Evolutionary conservation across 2,113 vertebrate genomes (phyloP).

Genomic region (Petromus typicus): DNA sequence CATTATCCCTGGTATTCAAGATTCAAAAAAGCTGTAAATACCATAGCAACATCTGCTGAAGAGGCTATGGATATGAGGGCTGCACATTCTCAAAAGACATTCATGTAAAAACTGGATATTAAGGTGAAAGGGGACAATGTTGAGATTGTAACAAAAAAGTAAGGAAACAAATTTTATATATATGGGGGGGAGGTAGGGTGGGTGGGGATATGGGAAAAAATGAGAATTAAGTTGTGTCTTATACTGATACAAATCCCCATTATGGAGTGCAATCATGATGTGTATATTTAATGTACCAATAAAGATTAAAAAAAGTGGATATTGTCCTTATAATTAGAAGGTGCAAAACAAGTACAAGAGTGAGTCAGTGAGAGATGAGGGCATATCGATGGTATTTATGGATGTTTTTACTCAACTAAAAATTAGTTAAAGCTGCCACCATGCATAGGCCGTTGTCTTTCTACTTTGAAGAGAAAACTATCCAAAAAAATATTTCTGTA

Average conservation of each 20-base stretch:
- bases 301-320: too few relatives aligned
- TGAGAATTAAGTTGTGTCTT: too few relatives aligned
- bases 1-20: not conserved
- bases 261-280: too few relatives aligned
- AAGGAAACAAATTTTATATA: too few relatives aligned
- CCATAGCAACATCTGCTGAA: not conserved
- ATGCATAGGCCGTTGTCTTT: not conserved
- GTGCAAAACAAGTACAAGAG: not conserved
- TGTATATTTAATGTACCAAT: too few relatives aligned
- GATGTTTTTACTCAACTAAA: not conserved
- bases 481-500: not conserved
- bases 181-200: too few relatives aligned
- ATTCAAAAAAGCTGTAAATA: not conserved
- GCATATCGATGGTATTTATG: not conserved
- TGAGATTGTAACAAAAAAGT: too few relatives aligned
- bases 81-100: too few relatives aligned
- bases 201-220: too few relatives aligned
- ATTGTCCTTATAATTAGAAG: not conserved
- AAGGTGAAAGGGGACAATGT: too few relatives aligned
- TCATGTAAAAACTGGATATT: not conserved
- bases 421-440: not conserved
- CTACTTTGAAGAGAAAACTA: not conserved
- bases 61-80: not conserved
- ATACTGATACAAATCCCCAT: too few relatives aligned
- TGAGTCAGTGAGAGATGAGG: not conserved